Evolutionary conservation across 2,797 vertebrate species (phyloP), one percentile per base, ranked within the genome.

Genomic region (Odontamblyopus lacepedii): DNA sequence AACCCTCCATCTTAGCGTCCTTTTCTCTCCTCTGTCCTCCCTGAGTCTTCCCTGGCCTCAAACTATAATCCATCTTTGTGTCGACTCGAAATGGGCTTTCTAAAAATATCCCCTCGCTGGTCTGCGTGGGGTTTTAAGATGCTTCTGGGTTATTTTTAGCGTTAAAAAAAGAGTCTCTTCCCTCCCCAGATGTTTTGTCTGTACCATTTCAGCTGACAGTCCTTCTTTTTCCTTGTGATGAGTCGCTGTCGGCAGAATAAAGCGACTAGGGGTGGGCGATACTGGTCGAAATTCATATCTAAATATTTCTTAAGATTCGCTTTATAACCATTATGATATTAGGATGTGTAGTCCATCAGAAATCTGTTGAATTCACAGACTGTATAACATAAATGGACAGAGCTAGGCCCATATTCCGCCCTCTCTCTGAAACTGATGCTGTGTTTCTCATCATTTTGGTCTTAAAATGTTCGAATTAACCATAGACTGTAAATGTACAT

Each of bases 31-130:
- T 56, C 30, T 67, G 73, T 73, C 48, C 66, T 60, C 60, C 74
- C 74, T 63, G 71, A 82, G 81, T 80, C 74, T 74, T 79, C 77
- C 75, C 79, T 64, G 12, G 59, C 72, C 74, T 74, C 74, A 75
- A 83, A 86, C 83, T 78, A 75, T 74, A 63, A 69, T 75, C 78
- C 74, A 78, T 59, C 63, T 57, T 80, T 62, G 77, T 78, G 51
- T 73, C 71, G 73, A 56, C 75, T 64, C 66, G 79, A 77, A 76
- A 82, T 70, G 71, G 75, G 77, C 73, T 74, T 85, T 74, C 83
- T 70, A 66, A 82, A 87, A 86, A 85, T 84, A 88, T 76, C 72
- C 57, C 63, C 73, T 61, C 23, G 67, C 74, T 78, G 26, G 71
- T 41, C 32, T 56, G 66, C 78, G 61, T 71, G 71, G 27, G 75